A percentile compares a stretch with the other conserved stretches of the same genome.
phyloP scores from a whole-genome alignment of 2,113 vertebrate genomes.

The Mastomys natalensis region DNA sequence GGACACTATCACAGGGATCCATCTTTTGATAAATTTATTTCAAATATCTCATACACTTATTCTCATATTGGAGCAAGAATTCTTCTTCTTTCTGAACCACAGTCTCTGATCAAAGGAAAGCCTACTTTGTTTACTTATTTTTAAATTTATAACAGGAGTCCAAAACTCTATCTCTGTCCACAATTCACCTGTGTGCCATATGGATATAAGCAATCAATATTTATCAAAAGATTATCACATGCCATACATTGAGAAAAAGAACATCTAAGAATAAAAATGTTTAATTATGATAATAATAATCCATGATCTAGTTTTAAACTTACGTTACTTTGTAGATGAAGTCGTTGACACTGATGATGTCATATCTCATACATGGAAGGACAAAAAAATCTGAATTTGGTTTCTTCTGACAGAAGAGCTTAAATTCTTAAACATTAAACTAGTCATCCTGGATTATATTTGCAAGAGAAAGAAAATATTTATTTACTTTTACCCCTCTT shows the following conservation, averaged over 20 bases:
- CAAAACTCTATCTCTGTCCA: not conserved
- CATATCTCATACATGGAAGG: not conserved
- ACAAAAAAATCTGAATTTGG: not conserved
- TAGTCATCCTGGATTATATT: not conserved
- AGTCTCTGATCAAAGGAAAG: constrained; percentile 8
- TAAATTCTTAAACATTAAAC: constrained; percentile 38
- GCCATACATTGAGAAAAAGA: not conserved
- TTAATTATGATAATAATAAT: not conserved
- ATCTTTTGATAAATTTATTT: constrained; percentile 32
- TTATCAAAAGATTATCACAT: not conserved
- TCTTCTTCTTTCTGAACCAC: not conserved
- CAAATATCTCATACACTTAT: not conserved
- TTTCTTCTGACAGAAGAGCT: not conserved
- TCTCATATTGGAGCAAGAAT: not conserved
- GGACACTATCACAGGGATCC: not conserved
- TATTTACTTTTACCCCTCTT: not conserved
- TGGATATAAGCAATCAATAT: not conserved
- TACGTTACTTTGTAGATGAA: constrained; percentile 33
- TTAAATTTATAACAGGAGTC: not conserved
- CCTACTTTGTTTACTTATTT: not conserved
- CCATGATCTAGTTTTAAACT: not conserved
- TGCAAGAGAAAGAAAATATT: not conserved
- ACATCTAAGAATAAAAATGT: constrained; percentile 27
- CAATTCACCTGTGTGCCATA: not conserved
- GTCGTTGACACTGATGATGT: not conserved